These are phyloP conservation scores for Brienomyrus brachyistius DNA, from an alignment of 2,113 vertebrate species.

Conservation along the genomic window DNA sequence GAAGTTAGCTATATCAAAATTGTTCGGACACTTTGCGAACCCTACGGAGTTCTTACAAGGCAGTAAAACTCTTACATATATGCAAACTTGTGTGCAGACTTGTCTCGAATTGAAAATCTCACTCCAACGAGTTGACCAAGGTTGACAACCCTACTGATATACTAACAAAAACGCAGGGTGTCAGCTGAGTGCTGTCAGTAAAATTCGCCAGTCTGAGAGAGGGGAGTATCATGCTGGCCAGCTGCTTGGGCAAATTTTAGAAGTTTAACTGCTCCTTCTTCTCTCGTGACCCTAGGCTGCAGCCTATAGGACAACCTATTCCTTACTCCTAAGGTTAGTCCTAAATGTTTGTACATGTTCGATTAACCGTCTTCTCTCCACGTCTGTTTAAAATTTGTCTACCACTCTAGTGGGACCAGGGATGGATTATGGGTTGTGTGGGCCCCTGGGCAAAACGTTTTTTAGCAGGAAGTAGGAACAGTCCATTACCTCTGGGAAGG, in stretches of 20 bases:
- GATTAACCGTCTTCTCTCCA: background rate
- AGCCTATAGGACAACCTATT: background rate
- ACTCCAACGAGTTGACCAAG: background rate
- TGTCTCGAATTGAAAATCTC: background rate
- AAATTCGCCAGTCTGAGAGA: no score
- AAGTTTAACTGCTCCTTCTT: no score
- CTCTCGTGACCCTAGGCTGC: background rate
- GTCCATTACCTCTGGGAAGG: background rate
- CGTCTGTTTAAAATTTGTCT: background rate
- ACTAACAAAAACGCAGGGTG: background rate
- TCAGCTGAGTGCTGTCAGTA: background rate
- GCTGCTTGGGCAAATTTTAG: no score
- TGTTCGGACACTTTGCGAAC: background rate
- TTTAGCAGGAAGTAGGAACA: background rate
- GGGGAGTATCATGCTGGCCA: no score
- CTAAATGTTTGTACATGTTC: background rate
- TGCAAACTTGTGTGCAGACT: background rate
- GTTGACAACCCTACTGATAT: background rate
- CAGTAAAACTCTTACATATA: background rate
- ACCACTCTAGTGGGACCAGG: background rate
- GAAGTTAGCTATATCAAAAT: background rate
- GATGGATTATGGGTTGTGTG: no score
- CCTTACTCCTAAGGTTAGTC: background rate
- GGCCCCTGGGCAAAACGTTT: no score
- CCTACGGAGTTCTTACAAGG: background rate